Conservation (phyloP, 2,888 invertebrate genomes). For the Spisula subtruncata region DNA sequence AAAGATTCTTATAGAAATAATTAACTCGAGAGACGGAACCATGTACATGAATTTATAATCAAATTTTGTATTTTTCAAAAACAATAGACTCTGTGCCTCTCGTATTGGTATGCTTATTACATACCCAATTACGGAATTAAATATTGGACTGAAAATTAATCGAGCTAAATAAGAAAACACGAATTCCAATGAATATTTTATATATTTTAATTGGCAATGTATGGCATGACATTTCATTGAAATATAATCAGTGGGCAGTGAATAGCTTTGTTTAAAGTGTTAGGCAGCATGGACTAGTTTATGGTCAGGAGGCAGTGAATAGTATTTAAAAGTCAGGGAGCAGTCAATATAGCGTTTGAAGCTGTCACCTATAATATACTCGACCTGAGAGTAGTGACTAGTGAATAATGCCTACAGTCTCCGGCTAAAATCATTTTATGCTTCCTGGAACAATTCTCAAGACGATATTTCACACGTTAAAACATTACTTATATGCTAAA, state of each 20-base stretch:
- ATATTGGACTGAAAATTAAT: conserved; percentile 6
- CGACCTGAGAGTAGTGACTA: too few species aligned
- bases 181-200: conserved; percentile 14
- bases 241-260: background rate
- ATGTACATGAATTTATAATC: conserved; percentile 56
- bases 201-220: background rate
- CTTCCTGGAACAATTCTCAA: too few species aligned
- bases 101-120: conserved; percentile 32
- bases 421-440: too few species aligned
- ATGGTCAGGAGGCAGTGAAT: too few species aligned
- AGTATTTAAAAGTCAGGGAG: too few species aligned
- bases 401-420: too few species aligned
- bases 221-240: background rate
- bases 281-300: too few species aligned
- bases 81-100: conserved; percentile 35
- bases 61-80: conserved; percentile 25
- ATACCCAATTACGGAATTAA: conserved; percentile 27
- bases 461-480: too few species aligned
- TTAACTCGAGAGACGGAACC: background rate
- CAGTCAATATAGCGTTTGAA: too few species aligned
- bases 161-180: background rate
- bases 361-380: too few species aligned
- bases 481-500: too few species aligned
- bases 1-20: conserved; percentile 13
- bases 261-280: too few species aligned